A percentile compares a stretch with the other conserved stretches of the same genome.
These are phyloP conservation scores for Enteromius mattozi DNA, from an alignment of 2,797 vertebrate species.

Conservation along the genomic window DNA sequence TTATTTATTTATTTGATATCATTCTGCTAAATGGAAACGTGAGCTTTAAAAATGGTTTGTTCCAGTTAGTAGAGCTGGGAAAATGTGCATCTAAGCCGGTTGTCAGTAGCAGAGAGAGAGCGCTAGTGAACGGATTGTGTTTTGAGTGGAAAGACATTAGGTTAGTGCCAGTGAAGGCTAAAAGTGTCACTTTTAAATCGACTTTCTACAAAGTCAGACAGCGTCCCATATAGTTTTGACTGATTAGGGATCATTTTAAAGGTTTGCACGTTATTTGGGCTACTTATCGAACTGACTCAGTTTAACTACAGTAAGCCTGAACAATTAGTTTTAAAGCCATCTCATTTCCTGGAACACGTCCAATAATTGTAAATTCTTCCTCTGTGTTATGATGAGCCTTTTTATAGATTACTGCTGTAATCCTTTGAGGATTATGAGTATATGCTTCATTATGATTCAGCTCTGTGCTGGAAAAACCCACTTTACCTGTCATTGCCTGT, in stretches of 20 bases:
- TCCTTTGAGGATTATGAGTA: conserved; percentile 69
- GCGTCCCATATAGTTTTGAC: background rate
- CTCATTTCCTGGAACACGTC: conserved; percentile 58
- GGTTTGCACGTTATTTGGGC: background rate
- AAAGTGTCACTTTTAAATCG: background rate
- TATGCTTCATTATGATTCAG: conserved; percentile 71
- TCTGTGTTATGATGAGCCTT: conserved; percentile 64
- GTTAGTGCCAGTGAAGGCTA: background rate
- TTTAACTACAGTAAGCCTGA: conserved; percentile 39
- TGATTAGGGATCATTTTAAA: conserved; percentile 9
- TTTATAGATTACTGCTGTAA: conserved; percentile 69
- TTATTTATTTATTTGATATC: background rate
- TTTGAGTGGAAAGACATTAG: background rate
- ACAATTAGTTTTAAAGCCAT: conserved; percentile 44
- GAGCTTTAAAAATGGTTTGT: background rate
- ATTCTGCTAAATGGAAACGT: background rate
- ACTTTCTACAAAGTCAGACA: conserved; percentile 21
- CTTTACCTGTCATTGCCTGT: conserved; percentile 65
- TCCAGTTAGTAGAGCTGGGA: background rate
- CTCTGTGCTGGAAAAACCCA: conserved; percentile 45
- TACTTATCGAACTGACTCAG: conserved; percentile 14
- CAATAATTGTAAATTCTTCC: conserved; percentile 61
- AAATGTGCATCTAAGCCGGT: background rate
- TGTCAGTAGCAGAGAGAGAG: background rate
- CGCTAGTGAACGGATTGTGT: background rate